Conservation (phyloP, 2,113 vertebrate genomes). For the Micromys minutus region DNA sequence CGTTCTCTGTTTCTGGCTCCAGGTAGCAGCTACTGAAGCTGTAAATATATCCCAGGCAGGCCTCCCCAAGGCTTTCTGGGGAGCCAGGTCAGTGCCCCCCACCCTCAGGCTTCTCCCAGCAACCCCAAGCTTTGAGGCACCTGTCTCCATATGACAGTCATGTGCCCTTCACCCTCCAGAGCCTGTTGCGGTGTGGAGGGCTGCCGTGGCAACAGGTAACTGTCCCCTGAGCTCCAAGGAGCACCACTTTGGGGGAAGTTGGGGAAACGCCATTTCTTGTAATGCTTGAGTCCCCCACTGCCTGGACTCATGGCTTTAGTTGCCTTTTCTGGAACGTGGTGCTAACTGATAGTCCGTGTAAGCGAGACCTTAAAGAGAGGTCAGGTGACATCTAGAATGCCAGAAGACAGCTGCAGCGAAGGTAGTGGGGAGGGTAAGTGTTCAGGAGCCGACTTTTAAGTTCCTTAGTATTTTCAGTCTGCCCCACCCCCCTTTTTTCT, state of each 20-base stretch:
- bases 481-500: neutral
- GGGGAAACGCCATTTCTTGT: neutral
- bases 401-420: neutral
- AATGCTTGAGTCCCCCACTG: neutral
- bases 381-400: neutral
- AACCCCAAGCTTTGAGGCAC: neutral
- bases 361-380: neutral
- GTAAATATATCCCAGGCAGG: slow-evolving; percentile 31
- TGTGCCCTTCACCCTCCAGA: neutral
- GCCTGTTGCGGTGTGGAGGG: neutral
- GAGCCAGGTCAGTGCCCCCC: neutral
- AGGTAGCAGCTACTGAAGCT: slow-evolving; percentile 11
- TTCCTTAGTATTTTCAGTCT: neutral
- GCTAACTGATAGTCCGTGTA: neutral
- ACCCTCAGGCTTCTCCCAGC: neutral
- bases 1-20: slow-evolving; percentile 54
- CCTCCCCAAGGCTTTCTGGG: neutral
- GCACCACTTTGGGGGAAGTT: neutral
- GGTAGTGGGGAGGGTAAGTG: neutral
- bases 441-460: neutral
- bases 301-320: neutral
- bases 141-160: neutral
- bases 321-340: slow-evolving; percentile 40
- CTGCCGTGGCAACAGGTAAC: neutral
- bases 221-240: neutral